phyloP scores from a whole-genome alignment of 2,888 invertebrate species.

The Alcis repandata region DNA sequence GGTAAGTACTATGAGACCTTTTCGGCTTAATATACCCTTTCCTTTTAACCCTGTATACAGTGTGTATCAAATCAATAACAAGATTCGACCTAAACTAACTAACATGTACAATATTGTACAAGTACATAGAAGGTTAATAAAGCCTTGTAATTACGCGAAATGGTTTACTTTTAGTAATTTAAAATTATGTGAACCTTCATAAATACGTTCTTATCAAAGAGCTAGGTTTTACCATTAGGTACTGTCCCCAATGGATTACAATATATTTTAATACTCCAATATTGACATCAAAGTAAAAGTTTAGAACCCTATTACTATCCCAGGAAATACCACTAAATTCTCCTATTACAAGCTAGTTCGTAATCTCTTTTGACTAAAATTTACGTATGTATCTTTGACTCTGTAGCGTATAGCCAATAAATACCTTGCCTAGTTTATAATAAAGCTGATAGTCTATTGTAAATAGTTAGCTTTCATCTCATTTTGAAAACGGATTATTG shows the following conservation, averaged over 20 bases:
- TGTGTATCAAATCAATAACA: too few species aligned
- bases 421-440: not conserved
- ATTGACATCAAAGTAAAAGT: conserved; percentile 7
- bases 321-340: conserved; percentile 15
- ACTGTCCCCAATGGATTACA: not conserved
- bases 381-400: conserved; percentile 9
- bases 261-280: not conserved
- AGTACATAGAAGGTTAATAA: too few species aligned
- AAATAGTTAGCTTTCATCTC: conserved; percentile 8
- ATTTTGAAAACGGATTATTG: conserved; percentile 28
- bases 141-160: too few species aligned
- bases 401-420: not conserved
- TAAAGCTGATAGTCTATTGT: not conserved
- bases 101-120: too few species aligned
- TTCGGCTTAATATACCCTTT: too few species aligned
- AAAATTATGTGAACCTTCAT: too few species aligned
- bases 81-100: too few species aligned
- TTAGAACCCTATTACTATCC: not conserved
- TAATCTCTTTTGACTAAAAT: conserved; percentile 31
- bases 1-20: too few species aligned
- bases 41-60: too few species aligned
- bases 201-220: too few species aligned
- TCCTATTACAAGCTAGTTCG: conserved; percentile 11
- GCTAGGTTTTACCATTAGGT: not conserved
- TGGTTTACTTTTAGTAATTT: too few species aligned